Base-by-base conservation (phyloP, 2,113 vertebrate species). In the Scalopus aquaticus region DNA sequence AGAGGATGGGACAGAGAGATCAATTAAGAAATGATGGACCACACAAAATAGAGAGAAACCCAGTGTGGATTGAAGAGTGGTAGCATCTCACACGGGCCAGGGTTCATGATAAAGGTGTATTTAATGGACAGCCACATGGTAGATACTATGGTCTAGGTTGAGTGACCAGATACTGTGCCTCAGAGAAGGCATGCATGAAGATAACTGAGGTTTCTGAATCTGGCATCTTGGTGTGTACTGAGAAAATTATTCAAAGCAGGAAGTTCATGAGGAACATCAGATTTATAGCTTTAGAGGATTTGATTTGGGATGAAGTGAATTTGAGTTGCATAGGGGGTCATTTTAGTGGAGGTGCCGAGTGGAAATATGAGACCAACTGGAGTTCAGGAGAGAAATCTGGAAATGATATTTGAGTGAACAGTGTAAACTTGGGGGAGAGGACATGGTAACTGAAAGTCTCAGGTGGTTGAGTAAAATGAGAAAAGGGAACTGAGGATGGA, bases 241-340 rank as follows among this genome's bases (percentile, higher is more conserved):
- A 67, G 26, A 77, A 1, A 28, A 86, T 93, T 79, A 46, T 56
- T 81, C 30, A 82, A 94, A 96, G 80, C 64, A 92, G 42, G 35
- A 74, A 89, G 49, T 51, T 13, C 62, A 72, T 32, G 28, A 81
- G 19, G 3, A 81, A 76, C 56, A 73, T 46, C 49, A 80, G 30
- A 85, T 44, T 85, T 54, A 12, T 77, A 81, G 74, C 28, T 88
- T 26, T 78, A 93, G 32, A 96, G 24, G 15, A 62, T 79, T 76
- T 91, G 32, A 32, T 73, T 76, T 64, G 44, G 12, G 30, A 70
- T 22, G 17, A 89, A 84, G 62, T 69, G 60, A 85, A 80, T 85
- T 77, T 85, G 44, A 91, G 30, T 10, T 51, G 65, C 26, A n/a
- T 35, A 6, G 30, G 2, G 42, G 32, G 30, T 3, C 60, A 73